Percentiles rank a stretch among this genome's conserved stretches.
Evolutionary conservation across 2,888 invertebrate genomes (phyloP).

Genomic region (Diadegma fenestrale): DNA sequence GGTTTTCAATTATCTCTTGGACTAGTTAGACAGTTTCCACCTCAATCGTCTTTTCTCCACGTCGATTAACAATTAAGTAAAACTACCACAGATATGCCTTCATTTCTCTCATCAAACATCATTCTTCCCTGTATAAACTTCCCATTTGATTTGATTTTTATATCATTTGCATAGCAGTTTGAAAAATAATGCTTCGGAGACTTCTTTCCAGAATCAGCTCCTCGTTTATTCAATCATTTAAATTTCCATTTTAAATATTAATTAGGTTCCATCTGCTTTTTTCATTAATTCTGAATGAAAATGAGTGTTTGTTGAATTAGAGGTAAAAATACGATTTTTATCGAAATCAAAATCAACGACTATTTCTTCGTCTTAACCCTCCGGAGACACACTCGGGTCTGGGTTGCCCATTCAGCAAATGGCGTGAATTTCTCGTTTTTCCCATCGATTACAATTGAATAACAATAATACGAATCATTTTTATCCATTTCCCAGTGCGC

Average conservation of each 20-base stretch:
- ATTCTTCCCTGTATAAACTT: not conserved
- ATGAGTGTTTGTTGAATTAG: too few relatives aligned
- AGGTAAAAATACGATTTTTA: too few relatives aligned
- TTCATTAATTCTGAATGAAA: too few relatives aligned
- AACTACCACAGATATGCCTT: constrained; percentile 15
- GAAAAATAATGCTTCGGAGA: not conserved
- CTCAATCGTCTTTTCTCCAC: not conserved
- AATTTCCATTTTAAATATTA: not conserved
- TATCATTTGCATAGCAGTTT: not conserved
- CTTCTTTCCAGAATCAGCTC: not conserved
- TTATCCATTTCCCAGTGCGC: too few relatives aligned
- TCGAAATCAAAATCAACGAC: too few relatives aligned
- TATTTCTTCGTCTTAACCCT: too few relatives aligned
- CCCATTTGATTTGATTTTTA: too few relatives aligned
- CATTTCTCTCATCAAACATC: not conserved
- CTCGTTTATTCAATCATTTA: not conserved
- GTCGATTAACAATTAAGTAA: constrained; percentile 12
- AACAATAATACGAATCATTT: too few relatives aligned
- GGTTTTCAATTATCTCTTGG: constrained; percentile 79
- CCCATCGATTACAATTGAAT: too few relatives aligned
- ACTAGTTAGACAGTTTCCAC: constrained; percentile 30
- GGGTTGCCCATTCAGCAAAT: too few relatives aligned
- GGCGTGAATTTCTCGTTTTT: too few relatives aligned
- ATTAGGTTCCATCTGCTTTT: not conserved
- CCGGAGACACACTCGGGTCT: too few relatives aligned